These are phyloP conservation scores for Peromyscus attwateri DNA, from an alignment of 2,797 vertebrate species.

Conservation along the genomic window DNA sequence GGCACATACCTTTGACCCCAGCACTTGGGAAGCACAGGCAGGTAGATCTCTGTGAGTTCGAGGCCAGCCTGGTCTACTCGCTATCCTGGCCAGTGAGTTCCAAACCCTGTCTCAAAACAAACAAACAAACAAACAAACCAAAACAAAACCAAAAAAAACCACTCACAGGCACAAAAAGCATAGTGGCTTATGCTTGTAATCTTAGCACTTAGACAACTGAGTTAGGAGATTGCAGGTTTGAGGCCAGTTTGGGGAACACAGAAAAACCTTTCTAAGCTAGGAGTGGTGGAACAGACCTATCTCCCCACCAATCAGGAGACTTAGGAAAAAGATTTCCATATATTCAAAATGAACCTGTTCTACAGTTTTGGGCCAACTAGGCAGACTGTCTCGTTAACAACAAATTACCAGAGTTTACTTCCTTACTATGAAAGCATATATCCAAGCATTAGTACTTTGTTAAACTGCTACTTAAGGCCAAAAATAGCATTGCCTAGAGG, in stretches of 20 bases:
- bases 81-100: background rate
- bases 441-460: slow-evolving; percentile 13
- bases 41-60: background rate
- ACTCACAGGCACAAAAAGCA: background rate
- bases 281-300: background rate
- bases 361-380: background rate
- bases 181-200: background rate
- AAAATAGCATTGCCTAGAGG: background rate
- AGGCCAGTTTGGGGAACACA: background rate
- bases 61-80: background rate
- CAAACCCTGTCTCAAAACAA: background rate
- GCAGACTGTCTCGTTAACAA: slow-evolving; percentile 25
- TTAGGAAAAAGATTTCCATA: background rate
- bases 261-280: background rate
- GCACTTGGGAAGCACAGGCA: background rate
- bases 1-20: background rate
- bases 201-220: background rate
- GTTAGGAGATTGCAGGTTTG: background rate
- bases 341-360: background rate
- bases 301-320: background rate
- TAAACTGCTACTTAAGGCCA: slow-evolving; percentile 47
- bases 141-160: background rate
- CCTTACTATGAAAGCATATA: background rate
- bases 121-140: background rate
- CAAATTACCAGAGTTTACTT: slow-evolving; percentile 47